Evolutionary conservation across 1,140 invertebrate genomes (phyloP), one percentile per base, ranked within the genome.

Genomic region (Sweltsa coloradensis): DNA sequence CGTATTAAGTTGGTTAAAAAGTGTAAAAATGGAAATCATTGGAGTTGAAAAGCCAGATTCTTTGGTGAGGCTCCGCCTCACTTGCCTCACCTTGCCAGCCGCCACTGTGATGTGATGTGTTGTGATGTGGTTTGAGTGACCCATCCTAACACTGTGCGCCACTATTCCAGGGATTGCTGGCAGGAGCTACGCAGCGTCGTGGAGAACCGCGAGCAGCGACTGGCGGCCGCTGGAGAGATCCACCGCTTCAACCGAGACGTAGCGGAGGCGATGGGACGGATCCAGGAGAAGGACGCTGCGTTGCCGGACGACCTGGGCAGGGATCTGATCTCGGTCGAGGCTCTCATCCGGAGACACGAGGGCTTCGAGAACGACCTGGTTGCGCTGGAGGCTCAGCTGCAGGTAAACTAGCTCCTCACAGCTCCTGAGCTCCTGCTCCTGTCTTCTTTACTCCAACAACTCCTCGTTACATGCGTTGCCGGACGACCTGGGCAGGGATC

Each of bases 211-310:
- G 87, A 91, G 52, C 77, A 85, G 48, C 82, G 91, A 41, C 70
- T 98, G 6, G 78, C 83, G 56, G 92, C 90, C 1, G 94, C 94
- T 5, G 92, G 89, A 16, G 90, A 97, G 67, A 93, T 97, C 51
- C 94, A 97, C 65, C 75, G 91, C 29, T 97, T 96, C 74, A 94
- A 97, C 68, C 77, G 92, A 19, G 94, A 98, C 64, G 91, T 94
- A 0, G n/a, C 86, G 5, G 94, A 98, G 60, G 85, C 93, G 4
- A 65, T 93, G 2, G 85, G 87, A 9, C 73, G 92, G 22, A 93
- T 96, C 25, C 84, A 88, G 56, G n/a, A 91, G 58, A 94, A 95
- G 63, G 79, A 81, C 52, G 79, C 83, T 3, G 81, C 79, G 3
- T 73, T 94, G 25, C 83, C 88, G 5, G 83, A 85, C 9, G 89